Evolutionary conservation across 2,888 invertebrate species (phyloP).

Genomic region (Phyto melanocephala): DNA sequence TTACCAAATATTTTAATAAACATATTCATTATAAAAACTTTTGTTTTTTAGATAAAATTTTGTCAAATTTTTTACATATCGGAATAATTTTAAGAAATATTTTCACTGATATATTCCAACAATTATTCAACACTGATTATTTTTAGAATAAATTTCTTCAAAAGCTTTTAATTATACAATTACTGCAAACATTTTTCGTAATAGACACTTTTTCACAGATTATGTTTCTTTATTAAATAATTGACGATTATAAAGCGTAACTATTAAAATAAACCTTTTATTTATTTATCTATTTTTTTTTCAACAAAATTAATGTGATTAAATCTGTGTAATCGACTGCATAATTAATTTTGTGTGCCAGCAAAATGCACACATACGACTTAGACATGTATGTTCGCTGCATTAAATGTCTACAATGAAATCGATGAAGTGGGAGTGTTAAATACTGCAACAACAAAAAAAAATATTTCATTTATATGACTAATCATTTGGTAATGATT

Average conservation of each 20-base stretch:
- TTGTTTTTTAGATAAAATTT: too few species aligned
- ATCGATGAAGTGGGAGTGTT: slow-evolving; percentile 32
- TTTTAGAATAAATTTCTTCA: too few species aligned
- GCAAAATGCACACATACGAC: neutral
- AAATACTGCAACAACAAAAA: slow-evolving; percentile 9
- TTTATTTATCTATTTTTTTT: neutral
- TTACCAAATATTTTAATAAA: too few species aligned
- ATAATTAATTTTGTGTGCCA: slow-evolving; percentile 43
- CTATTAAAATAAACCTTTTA: neutral
- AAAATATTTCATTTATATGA: neutral
- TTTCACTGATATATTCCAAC: too few species aligned
- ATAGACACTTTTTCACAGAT: neutral
- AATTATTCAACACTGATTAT: too few species aligned
- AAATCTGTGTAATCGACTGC: slow-evolving; percentile 31
- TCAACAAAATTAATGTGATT: slow-evolving; percentile 25
- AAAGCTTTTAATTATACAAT: too few species aligned
- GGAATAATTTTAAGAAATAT: too few species aligned
- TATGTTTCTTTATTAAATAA: neutral
- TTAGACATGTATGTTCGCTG: slow-evolving; percentile 3
- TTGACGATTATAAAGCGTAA: neutral
- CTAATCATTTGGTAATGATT: slow-evolving; percentile 22
- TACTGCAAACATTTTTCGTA: neutral
- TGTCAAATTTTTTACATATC: too few species aligned
- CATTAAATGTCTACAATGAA: neutral
- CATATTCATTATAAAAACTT: too few species aligned